These are phyloP conservation scores for Pseudorasbora parva DNA, from an alignment of 2,113 vertebrate species.

Conservation along the genomic window DNA sequence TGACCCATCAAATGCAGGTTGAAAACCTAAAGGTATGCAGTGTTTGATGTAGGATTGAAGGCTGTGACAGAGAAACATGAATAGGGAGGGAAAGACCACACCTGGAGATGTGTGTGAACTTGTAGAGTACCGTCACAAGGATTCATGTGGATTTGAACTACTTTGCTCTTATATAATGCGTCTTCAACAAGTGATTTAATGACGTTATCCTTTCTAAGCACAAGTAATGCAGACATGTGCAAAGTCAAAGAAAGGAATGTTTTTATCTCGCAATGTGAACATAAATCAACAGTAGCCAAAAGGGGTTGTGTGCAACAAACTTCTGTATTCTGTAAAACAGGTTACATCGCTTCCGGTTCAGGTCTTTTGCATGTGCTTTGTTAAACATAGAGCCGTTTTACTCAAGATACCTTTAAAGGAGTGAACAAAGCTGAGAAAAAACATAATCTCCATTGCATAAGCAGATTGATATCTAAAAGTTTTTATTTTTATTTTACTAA, in stretches of 20 bases:
- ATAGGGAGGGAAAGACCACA: constrained; percentile 60
- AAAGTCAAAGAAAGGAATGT: background rate
- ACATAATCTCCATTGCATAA: too few species aligned
- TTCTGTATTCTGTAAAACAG: too few species aligned
- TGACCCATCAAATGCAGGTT: constrained; percentile 15
- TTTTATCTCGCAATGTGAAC: background rate
- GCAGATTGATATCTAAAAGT: too few species aligned
- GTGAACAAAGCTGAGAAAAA: too few species aligned
- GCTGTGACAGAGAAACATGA: constrained; percentile 29
- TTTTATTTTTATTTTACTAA: too few species aligned
- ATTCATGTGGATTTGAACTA: constrained; percentile 23
- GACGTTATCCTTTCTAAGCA: background rate
- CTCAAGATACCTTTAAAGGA: too few species aligned
- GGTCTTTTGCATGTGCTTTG: too few species aligned
- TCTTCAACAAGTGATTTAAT: constrained; percentile 9
- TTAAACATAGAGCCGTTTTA: too few species aligned
- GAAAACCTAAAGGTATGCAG: constrained; percentile 32
- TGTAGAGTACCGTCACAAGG: constrained; percentile 43
- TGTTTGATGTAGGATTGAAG: constrained; percentile 54
- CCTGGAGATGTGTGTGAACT: constrained; percentile 71
- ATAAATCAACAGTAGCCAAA: background rate
- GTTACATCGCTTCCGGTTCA: too few species aligned
- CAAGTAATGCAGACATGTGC: background rate
- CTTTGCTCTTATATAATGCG: background rate
- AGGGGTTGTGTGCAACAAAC: too few species aligned